Percentiles rank a stretch among this genome's conserved stretches.
Conservation (phyloP, 1,140 invertebrate genomes). For the Pinna nobilis region DNA sequence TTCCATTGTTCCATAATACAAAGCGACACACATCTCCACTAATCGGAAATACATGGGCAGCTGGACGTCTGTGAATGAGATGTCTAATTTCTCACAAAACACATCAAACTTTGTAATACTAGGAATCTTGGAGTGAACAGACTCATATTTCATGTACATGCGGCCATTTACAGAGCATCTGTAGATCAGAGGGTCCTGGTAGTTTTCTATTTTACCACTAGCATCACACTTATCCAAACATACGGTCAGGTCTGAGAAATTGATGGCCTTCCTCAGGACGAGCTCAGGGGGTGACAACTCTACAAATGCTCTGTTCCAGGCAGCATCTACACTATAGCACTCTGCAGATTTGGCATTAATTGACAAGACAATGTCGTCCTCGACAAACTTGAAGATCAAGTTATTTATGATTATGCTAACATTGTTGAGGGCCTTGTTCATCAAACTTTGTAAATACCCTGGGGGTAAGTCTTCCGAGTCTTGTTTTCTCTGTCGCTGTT, state of each 20-base stretch:
- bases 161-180: conserved; percentile 83
- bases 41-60: conserved; percentile 88
- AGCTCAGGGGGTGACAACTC: conserved; percentile 82
- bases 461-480: conserved; percentile 75
- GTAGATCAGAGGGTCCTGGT: conserved; percentile 94
- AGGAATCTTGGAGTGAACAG: conserved; percentile 78
- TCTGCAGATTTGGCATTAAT: conserved; percentile 92
- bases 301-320: conserved; percentile 91
- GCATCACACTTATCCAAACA: conserved; percentile 93
- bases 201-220: conserved; percentile 93
- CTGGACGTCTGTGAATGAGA: conserved; percentile 88
- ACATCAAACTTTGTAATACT: conserved; percentile 83
- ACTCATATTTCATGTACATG: conserved; percentile 81
- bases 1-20: conserved; percentile 78
- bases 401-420: conserved; percentile 88
- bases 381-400: conserved; percentile 97
- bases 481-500: conserved; percentile 53
- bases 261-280: conserved; percentile 85
- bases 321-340: conserved; percentile 86
- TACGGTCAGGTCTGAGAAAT: conserved; percentile 90
- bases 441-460: conserved; percentile 85
- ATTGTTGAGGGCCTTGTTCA: conserved; percentile 94
- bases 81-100: conserved; percentile 83
- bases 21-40: conserved; percentile 80
- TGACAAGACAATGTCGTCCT: conserved; percentile 96